phyloP scores from a whole-genome alignment of 2,888 invertebrate genomes.

The Dynastes hyllus region DNA sequence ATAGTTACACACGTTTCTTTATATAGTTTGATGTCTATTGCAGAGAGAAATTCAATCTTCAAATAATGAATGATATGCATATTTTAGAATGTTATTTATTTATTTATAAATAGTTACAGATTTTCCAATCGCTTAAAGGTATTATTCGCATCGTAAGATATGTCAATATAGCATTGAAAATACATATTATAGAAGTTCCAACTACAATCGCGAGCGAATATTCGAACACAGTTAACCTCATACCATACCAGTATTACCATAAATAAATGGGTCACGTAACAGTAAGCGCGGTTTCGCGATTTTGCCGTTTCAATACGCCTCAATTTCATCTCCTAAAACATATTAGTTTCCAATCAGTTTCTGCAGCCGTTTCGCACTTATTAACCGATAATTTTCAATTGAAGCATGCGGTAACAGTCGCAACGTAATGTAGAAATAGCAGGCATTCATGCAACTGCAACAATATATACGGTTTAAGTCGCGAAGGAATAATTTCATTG shows the following conservation, averaged over 20 bases:
- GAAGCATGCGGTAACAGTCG: neutral
- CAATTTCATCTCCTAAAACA: conserved; percentile 23
- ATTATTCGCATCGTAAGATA: too few species aligned
- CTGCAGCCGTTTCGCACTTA: neutral
- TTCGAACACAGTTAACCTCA: conserved; percentile 10
- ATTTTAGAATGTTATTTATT: too few species aligned
- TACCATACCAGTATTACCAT: conserved; percentile 13
- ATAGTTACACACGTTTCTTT: too few species aligned
- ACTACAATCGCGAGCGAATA: neutral
- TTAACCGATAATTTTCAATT: conserved; percentile 6
- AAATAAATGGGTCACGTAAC: conserved; percentile 39
- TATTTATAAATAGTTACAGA: too few species aligned
- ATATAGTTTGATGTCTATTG: too few species aligned
- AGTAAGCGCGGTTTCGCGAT: conserved; percentile 36
- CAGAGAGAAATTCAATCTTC: too few species aligned
- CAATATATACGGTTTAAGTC: neutral
- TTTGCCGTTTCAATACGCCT: conserved; percentile 32
- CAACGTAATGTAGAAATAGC: neutral
- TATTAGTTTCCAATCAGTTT: conserved; percentile 21
- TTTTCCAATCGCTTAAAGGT: too few species aligned
- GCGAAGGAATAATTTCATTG: neutral
- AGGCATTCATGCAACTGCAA: neutral
- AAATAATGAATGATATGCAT: too few species aligned
- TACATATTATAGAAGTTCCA: too few species aligned
- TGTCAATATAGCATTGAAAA: too few species aligned